These are phyloP conservation scores for Kobus ellipsiprymnus DNA, from an alignment of 2,113 vertebrate species.

Conservation along the genomic window DNA sequence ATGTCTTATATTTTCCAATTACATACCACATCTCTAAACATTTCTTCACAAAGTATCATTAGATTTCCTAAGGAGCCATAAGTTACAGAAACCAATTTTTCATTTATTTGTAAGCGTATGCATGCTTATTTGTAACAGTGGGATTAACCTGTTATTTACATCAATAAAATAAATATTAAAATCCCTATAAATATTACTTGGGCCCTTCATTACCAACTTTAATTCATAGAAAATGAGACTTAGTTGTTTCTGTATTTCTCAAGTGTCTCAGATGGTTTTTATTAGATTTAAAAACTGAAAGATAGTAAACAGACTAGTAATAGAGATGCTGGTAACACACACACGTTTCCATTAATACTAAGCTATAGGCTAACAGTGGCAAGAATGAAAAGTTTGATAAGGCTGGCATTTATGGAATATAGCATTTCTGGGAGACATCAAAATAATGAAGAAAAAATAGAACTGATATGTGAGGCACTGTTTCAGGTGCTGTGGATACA, in stretches of 20 bases:
- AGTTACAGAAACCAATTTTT: background rate
- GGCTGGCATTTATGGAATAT: background rate
- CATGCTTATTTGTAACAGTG: background rate
- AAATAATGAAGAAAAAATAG: background rate
- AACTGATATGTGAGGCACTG: background rate
- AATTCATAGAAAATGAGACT: background rate
- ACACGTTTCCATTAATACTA: background rate
- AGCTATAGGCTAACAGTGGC: background rate
- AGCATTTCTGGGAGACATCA: background rate
- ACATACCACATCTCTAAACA: background rate
- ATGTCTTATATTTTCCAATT: background rate
- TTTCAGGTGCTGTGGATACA: background rate
- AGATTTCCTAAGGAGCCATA: background rate
- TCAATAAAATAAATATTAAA: slow-evolving; percentile 16
- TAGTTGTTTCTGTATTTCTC: background rate
- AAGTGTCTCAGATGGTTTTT: background rate
- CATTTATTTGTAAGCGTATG: background rate
- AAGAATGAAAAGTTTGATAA: background rate
- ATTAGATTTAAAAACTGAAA: slow-evolving; percentile 2
- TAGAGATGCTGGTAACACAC: background rate
- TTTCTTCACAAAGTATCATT: background rate
- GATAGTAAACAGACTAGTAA: background rate
- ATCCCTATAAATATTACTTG: background rate
- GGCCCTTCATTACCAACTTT: background rate
- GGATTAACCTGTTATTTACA: background rate